Conservation (phyloP, 2,888 invertebrate species). For the Ptilodon capucinus region DNA sequence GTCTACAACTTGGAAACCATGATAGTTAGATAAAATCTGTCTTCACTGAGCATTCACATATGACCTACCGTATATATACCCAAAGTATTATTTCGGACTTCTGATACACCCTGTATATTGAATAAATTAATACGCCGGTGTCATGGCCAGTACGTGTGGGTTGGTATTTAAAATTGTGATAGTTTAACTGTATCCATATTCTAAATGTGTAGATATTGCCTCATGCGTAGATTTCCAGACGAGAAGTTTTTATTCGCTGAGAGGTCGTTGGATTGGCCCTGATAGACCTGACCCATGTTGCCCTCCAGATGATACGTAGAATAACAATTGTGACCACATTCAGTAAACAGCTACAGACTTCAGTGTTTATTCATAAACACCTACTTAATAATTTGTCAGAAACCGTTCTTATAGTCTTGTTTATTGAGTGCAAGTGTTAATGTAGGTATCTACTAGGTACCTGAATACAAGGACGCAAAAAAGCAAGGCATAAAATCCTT, state of each 20-base stretch:
- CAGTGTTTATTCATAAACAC: background rate
- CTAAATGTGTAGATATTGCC: constrained; percentile 24
- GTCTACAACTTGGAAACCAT: no score
- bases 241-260: constrained; percentile 27
- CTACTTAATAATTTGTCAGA: no score
- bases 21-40: no score
- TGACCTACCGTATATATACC: no score
- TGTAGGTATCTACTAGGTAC: no score
- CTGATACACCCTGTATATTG: no score
- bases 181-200: background rate
- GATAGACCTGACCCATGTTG: constrained; percentile 53
- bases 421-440: no score
- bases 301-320: constrained; percentile 7
- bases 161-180: background rate
- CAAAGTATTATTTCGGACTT: no score
- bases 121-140: background rate
- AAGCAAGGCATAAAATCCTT: no score
- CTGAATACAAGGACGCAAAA: no score
- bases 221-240: constrained; percentile 30
- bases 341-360: background rate
- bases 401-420: no score
- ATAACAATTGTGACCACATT: background rate
- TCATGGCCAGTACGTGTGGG: background rate
- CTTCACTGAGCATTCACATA: no score
- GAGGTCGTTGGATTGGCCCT: constrained; percentile 30